Base-by-base conservation (phyloP, 2,888 invertebrate species). In the Rotaria magnacalcarata region DNA sequence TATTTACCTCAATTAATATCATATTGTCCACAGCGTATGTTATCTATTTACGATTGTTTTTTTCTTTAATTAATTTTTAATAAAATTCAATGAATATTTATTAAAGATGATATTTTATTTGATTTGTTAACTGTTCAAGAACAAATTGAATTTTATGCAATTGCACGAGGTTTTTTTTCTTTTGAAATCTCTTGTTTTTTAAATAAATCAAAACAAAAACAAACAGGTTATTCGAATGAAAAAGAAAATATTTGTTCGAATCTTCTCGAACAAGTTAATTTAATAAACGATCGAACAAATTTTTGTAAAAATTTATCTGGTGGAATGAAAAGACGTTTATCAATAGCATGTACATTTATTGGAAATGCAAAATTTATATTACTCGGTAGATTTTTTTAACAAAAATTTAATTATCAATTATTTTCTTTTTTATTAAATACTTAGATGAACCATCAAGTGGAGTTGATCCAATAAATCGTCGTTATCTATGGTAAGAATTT, bases 371-470 rank as follows among this genome's bases (percentile, higher is more conserved):
- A n/a, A 47, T 11, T 80, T 80, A 24, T 80, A n/a, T 24, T 80
- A 80, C 47, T 80, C 11, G 80, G 80, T 80, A 80, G 47, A 24
- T 34, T 34, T 34, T 34, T 34, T 34, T 52, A 52, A 52, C 3
- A n/a, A 11, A 8, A 67, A 21, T 54, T 5, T 54, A 21, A 6
- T 54, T 21, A 0, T 54, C 21, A 4, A 8, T 54, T 54, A 10
- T 6, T 54, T 54, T 7, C 6, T 67, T 5, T 67, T 14, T 16
- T 16, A 16, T 52, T 3, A 67, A 27, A 67, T 27, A 27, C 3
- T 34, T 67, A 67, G 80, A 80, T 80, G 80, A 80, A 47, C 80
- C 80, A 80, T 80, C 80, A 10, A 80, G 80, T 47, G 80, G 80
- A 47, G 14, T 80, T 14, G 80, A 80, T 80, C 80, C 80, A 43